phyloP scores from a whole-genome alignment of 2,113 vertebrate genomes.

The Brachyhypopomus occidentalis region DNA sequence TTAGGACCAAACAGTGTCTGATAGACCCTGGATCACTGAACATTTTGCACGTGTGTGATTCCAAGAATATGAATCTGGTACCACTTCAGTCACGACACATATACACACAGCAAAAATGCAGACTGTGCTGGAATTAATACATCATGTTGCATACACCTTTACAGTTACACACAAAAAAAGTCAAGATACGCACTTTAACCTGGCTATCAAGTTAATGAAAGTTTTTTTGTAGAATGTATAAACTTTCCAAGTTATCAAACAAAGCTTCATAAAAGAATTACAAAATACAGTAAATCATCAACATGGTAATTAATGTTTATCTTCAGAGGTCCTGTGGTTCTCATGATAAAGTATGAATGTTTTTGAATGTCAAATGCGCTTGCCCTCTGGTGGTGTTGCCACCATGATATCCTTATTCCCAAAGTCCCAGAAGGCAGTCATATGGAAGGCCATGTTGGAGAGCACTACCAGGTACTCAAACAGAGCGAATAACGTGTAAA shows the following conservation, averaged over 20 bases:
- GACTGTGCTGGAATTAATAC: no score
- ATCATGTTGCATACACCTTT: no score
- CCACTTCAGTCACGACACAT: no score
- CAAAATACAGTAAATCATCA: constrained; percentile 25
- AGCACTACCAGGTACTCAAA: constrained; percentile 94
- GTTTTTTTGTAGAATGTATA: not conserved
- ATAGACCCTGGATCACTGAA: not conserved
- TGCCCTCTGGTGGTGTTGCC: constrained; percentile 82
- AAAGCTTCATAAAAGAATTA: not conserved
- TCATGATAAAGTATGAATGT: not conserved
- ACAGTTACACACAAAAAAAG: no score
- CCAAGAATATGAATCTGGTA: no score
- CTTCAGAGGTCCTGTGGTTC: constrained; percentile 1
- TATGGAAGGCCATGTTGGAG: constrained; percentile 97
- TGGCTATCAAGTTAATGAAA: not conserved
- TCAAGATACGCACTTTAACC: no score
- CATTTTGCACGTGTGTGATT: not conserved
- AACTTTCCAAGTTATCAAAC: not conserved
- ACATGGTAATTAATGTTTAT: not conserved
- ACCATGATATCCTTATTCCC: constrained; percentile 87
- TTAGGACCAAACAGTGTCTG: no score
- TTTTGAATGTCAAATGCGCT: constrained; percentile 77
- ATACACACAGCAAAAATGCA: no score
- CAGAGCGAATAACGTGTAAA: constrained; percentile 91
- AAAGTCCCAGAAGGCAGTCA: constrained; percentile 95